phyloP scores from a whole-genome alignment of 2,797 vertebrate species.

The Tauraco hartlaubi region DNA sequence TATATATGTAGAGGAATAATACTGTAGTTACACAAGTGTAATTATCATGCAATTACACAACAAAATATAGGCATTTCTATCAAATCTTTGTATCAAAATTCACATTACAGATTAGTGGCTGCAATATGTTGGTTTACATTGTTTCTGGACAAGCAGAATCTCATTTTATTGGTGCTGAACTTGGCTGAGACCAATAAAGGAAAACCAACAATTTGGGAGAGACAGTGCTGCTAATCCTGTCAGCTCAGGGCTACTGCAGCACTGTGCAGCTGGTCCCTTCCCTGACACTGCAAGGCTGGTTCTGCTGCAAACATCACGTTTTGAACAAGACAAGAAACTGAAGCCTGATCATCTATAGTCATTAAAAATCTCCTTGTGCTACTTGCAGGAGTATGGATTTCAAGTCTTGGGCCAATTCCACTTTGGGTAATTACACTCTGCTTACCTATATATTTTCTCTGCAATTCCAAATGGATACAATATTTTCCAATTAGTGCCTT shows the following conservation, averaged over 20 bases:
- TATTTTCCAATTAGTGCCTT: slow-evolving; percentile 72
- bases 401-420: slow-evolving; percentile 63
- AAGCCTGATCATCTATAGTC: neutral
- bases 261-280: neutral
- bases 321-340: neutral
- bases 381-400: slow-evolving; percentile 68
- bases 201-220: neutral
- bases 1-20: neutral
- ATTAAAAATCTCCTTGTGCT: slow-evolving; percentile 67
- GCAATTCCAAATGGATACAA: slow-evolving; percentile 64
- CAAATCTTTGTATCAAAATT: neutral
- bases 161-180: neutral
- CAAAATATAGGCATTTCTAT: neutral
- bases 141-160: neutral
- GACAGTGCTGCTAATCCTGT: neutral
- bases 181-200: neutral
- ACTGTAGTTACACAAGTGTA: neutral
- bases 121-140: neutral
- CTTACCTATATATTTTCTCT: slow-evolving; percentile 71
- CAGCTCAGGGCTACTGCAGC: neutral
- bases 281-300: neutral
- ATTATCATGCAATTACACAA: neutral
- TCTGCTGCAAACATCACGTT: neutral
- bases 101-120: neutral
- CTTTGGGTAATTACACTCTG: slow-evolving; percentile 71